Conservation (phyloP, 2,797 vertebrate species). For the Periophthalmus magnuspinnatus region DNA sequence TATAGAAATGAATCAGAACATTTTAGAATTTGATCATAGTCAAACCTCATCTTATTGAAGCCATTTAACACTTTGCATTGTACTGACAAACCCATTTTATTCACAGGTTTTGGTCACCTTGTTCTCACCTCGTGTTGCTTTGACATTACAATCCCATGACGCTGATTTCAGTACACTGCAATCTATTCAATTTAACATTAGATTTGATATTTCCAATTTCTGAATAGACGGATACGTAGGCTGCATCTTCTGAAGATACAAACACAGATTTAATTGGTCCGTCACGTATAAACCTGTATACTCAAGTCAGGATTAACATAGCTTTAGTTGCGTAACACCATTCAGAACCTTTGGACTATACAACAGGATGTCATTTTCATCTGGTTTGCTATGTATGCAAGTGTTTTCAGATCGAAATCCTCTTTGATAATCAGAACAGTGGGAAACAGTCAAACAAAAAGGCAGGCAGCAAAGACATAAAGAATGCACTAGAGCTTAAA, state of each 20-base stretch:
- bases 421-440: slow-evolving; percentile 32
- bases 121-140: too few relatives aligned
- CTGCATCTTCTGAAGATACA: slow-evolving; percentile 3
- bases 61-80: too few relatives aligned
- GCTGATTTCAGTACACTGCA: background rate
- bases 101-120: too few relatives aligned
- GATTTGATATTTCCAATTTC: background rate
- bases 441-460: slow-evolving; percentile 12
- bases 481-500: slow-evolving; percentile 1
- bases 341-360: slow-evolving; percentile 5
- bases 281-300: slow-evolving; percentile 30
- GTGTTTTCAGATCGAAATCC: slow-evolving; percentile 46
- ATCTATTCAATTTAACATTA: background rate
- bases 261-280: slow-evolving; percentile 46
- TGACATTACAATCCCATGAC: too few relatives aligned
- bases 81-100: too few relatives aligned
- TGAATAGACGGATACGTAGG: background rate
- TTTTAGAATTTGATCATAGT: too few relatives aligned
- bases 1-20: too few relatives aligned
- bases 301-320: slow-evolving; percentile 30
- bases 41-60: too few relatives aligned
- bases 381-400: slow-evolving; percentile 26
- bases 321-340: slow-evolving; percentile 25
- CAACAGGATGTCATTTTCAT: slow-evolving; percentile 34
- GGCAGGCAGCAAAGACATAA: background rate